Evolutionary conservation across 2,888 invertebrate genomes (phyloP).

Genomic region (Eristalis tenax): DNA sequence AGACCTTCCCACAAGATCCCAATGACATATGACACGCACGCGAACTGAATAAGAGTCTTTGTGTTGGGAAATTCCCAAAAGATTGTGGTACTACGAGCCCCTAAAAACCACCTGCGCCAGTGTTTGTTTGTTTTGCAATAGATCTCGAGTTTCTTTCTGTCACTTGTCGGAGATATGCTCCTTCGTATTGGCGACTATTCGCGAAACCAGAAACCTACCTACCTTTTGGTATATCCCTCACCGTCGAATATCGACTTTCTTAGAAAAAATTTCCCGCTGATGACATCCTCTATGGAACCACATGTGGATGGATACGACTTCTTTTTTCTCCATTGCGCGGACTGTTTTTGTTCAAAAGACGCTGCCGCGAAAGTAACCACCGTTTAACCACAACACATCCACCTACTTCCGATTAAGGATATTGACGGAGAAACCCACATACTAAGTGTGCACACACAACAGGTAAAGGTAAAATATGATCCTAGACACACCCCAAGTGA

Average conservation of each 20-base stretch:
- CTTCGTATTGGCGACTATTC: neutral
- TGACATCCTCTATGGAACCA: conserved; percentile 1
- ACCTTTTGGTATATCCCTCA: conserved; percentile 7
- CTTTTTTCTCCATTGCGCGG: neutral
- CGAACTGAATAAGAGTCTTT: conserved; percentile 19
- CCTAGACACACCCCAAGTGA: conserved; percentile 66
- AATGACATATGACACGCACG: conserved; percentile 16
- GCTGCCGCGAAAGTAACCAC: conserved; percentile 71
- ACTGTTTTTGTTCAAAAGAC: conserved; percentile 19
- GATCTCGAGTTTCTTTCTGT: conserved; percentile 59
- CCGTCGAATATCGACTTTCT: conserved; percentile 55
- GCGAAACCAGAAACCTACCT: conserved; percentile 44
- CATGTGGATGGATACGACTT: conserved; percentile 7
- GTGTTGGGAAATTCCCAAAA: neutral
- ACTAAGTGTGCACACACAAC: conserved; percentile 20
- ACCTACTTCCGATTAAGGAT: conserved; percentile 78
- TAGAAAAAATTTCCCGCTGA: conserved; percentile 13
- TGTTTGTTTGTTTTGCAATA: conserved; percentile 33
- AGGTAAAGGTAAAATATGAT: conserved; percentile 50
- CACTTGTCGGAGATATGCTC: conserved; percentile 17
- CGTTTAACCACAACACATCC: conserved; percentile 81
- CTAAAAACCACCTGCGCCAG: conserved; percentile 31
- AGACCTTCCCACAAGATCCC: neutral
- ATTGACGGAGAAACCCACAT: conserved; percentile 44
- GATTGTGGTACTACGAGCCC: too few species aligned